Evolutionary conservation across 2,888 invertebrate species (phyloP).

Genomic region (Bruchidius siliquastri): DNA sequence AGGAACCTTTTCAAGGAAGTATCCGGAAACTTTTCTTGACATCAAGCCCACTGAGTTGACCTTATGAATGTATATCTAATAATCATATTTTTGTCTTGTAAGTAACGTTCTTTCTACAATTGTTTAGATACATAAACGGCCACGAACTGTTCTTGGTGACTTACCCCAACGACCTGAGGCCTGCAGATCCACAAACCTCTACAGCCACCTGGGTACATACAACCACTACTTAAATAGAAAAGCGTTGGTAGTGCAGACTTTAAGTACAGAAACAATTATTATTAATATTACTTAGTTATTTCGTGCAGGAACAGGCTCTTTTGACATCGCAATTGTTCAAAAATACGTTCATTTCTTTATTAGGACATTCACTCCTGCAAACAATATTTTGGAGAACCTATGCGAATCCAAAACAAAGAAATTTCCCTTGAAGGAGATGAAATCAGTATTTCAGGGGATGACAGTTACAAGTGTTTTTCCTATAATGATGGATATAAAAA

Average conservation of each 20-base stretch:
- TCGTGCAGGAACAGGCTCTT: background rate
- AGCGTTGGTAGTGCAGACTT: background rate
- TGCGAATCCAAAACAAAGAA: too few species aligned
- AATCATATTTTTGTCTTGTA: conserved; percentile 7
- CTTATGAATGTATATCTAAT: too few species aligned
- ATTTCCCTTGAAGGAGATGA: too few species aligned
- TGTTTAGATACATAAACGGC: conserved; percentile 40
- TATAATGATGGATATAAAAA: too few species aligned
- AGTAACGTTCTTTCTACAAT: background rate
- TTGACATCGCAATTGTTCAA: background rate
- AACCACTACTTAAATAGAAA: conserved; percentile 14
- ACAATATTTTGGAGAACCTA: too few species aligned
- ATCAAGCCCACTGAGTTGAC: too few species aligned
- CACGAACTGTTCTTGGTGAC: conserved; percentile 42
- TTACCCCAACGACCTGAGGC: conserved; percentile 37
- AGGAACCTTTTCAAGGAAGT: too few species aligned
- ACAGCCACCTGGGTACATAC: conserved; percentile 19
- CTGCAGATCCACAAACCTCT: conserved; percentile 25
- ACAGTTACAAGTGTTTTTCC: too few species aligned
- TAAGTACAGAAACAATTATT: background rate
- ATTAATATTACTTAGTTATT: background rate
- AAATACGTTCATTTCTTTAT: background rate
- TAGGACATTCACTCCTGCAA: too few species aligned
- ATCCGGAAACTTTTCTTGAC: too few species aligned
- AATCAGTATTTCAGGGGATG: too few species aligned